Evolutionary conservation across 2,888 invertebrate genomes (phyloP).

Genomic region (Tachina grossa): DNA sequence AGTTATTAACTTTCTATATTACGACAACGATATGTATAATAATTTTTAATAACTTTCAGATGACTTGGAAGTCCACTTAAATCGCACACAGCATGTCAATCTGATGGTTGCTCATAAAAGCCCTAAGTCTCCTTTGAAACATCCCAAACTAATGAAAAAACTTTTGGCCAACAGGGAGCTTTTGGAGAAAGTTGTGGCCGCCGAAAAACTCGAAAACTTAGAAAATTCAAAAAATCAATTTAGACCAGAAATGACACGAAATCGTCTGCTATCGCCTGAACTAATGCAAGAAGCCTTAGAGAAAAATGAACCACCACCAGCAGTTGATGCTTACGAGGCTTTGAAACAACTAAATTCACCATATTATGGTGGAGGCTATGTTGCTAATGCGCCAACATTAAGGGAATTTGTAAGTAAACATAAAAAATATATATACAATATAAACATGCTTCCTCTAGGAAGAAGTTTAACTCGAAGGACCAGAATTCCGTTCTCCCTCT

Average conservation of each 20-base stretch:
- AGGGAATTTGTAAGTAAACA: constrained; percentile 76
- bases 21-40: no score
- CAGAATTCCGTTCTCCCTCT: no score
- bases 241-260: constrained; percentile 72
- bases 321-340: constrained; percentile 55
- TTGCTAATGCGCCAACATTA: constrained; percentile 66
- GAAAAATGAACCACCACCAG: constrained; percentile 73
- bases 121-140: constrained; percentile 79
- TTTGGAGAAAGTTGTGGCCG: constrained; percentile 75
- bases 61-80: constrained; percentile 81
- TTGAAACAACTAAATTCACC: constrained; percentile 72
- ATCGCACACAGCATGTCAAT: constrained; percentile 81
- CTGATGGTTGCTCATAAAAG: constrained; percentile 67
- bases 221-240: constrained; percentile 67
- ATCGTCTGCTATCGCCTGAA: constrained; percentile 72
- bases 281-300: constrained; percentile 75
- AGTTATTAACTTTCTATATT: no score
- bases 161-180: constrained; percentile 78
- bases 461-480: no score
- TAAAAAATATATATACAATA: neutral
- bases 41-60: constrained; percentile 72
- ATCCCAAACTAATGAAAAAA: constrained; percentile 82
- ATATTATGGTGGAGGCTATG: constrained; percentile 68
- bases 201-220: constrained; percentile 66
- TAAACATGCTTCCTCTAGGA: no score